These are phyloP conservation scores for Stramonita haemastoma DNA, from an alignment of 2,888 invertebrate genomes.

Conservation along the genomic window DNA sequence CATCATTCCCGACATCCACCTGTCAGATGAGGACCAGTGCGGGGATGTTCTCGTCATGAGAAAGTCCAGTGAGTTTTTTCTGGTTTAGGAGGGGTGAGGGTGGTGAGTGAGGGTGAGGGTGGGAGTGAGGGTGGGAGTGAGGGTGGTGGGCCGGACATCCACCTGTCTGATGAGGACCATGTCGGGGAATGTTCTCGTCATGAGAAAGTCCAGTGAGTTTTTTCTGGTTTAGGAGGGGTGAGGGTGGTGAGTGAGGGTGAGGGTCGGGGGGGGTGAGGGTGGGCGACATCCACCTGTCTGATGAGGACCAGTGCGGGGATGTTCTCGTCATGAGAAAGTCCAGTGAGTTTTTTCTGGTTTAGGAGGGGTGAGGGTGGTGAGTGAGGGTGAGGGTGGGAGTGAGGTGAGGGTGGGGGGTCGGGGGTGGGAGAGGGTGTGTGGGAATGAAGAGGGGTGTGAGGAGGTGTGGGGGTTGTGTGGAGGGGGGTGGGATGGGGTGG, in stretches of 20 bases:
- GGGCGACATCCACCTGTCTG: slow-evolving; percentile 71
- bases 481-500: neutral
- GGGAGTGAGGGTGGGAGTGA: neutral
- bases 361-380: too few species aligned
- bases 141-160: slow-evolving; percentile 62
- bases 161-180: slow-evolving; percentile 72
- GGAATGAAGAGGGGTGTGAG: neutral
- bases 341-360: slow-evolving; percentile 65
- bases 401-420: too few species aligned
- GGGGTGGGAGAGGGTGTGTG: too few species aligned
- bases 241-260: neutral
- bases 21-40: slow-evolving; percentile 75
- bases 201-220: slow-evolving; percentile 76
- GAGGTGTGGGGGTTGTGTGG: neutral
- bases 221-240: neutral
- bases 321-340: slow-evolving; percentile 77
- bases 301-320: slow-evolving; percentile 77
- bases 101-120: neutral
- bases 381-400: too few species aligned
- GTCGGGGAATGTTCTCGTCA: slow-evolving; percentile 77
- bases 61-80: slow-evolving; percentile 74
- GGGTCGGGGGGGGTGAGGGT: too few species aligned
- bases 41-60: slow-evolving; percentile 77
- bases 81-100: neutral
- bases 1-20: slow-evolving; percentile 77